phyloP scores from a whole-genome alignment of 2,888 invertebrate species.

The Falcaria lacertinaria region DNA sequence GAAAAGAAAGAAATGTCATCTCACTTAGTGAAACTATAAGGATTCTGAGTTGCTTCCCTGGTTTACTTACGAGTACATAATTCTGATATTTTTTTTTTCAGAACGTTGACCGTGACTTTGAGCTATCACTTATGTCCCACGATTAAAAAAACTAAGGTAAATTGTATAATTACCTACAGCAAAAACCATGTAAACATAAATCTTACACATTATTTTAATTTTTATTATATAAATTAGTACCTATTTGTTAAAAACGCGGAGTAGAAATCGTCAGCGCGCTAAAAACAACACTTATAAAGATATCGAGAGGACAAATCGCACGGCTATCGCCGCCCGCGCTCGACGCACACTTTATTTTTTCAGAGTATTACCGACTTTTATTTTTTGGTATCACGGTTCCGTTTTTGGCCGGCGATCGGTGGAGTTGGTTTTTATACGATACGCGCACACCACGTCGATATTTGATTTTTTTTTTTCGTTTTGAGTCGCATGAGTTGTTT shows the following conservation, averaged over 20 bases:
- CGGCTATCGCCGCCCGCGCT: constrained; percentile 34
- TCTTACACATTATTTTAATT: too few species aligned
- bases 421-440: constrained; percentile 72
- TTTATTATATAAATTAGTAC: too few species aligned
- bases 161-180: too few species aligned
- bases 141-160: too few species aligned
- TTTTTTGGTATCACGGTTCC: constrained; percentile 78
- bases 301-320: constrained; percentile 45
- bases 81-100: too few species aligned
- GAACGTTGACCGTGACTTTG: too few species aligned
- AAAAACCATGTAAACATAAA: too few species aligned
- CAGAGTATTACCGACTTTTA: constrained; percentile 71
- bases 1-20: constrained; percentile 10
- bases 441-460: constrained; percentile 66
- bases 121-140: too few species aligned
- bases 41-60: too few species aligned
- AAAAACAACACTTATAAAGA: constrained; percentile 52
- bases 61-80: too few species aligned
- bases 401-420: constrained; percentile 75
- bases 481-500: constrained; percentile 73
- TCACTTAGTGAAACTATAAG: too few species aligned
- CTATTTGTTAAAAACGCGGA: constrained; percentile 9
- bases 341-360: constrained; percentile 66
- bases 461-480: constrained; percentile 68
- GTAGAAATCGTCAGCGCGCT: constrained; percentile 24